These are phyloP conservation scores for Protonemura montana DNA, from an alignment of 2,888 invertebrate genomes.

Conservation along the genomic window DNA sequence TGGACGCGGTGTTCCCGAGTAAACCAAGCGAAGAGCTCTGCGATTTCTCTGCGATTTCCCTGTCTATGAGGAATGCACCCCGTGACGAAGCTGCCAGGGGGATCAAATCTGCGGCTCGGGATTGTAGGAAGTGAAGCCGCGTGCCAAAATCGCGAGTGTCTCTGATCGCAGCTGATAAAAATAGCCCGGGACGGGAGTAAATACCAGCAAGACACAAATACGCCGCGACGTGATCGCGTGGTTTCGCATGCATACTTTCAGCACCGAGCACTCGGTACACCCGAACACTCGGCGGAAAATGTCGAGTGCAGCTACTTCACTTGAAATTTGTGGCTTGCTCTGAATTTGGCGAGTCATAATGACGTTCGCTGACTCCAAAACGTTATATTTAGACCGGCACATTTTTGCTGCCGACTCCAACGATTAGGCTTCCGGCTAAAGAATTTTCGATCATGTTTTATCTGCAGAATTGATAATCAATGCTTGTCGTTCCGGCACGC, in stretches of 20 bases:
- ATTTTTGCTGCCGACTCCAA: background rate
- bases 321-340: background rate
- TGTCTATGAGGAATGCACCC: no score
- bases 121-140: background rate
- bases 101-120: background rate
- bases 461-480: no score
- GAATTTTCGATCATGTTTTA: no score
- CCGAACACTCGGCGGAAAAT: background rate
- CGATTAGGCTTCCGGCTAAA: background rate
- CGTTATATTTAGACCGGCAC: background rate
- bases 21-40: no score
- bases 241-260: background rate
- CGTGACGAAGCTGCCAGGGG: background rate
- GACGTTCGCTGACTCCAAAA: background rate
- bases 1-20: no score
- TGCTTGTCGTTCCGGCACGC: no score
- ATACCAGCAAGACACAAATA: constrained; percentile 19
- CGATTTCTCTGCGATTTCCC: no score
- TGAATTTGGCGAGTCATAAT: background rate
- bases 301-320: background rate
- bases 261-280: background rate
- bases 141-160: constrained; percentile 10
- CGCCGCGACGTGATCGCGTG: background rate
- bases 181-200: constrained; percentile 22
- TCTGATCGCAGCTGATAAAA: background rate